These are phyloP conservation scores for Heliopora coerulea DNA, from an alignment of 92 coral and sea anemone species.

Conservation along the genomic window DNA sequence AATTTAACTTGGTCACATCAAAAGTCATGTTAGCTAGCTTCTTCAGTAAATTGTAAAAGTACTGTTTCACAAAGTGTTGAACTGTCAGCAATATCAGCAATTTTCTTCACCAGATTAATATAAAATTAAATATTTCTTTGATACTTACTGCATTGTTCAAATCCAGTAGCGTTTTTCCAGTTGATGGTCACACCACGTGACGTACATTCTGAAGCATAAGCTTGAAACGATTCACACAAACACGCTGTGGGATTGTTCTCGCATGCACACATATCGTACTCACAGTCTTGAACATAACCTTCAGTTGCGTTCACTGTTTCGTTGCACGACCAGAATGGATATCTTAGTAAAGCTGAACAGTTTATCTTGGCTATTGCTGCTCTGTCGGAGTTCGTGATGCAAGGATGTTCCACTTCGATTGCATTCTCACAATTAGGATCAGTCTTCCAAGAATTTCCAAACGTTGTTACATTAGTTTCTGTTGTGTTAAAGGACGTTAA, in stretches of 20 bases:
- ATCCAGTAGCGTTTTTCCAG: background rate
- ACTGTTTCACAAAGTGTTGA: too few relatives aligned
- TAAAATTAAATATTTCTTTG: background rate
- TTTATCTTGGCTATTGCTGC: constrained; percentile 1
- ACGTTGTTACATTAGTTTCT: background rate
- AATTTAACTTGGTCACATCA: too few relatives aligned
- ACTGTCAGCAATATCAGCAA: too few relatives aligned
- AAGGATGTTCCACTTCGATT: background rate
- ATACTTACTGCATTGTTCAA: constrained; percentile 7
- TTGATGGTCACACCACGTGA: background rate
- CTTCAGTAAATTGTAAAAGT: too few relatives aligned
- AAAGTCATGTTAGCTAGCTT: too few relatives aligned
- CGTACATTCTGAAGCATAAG: background rate
- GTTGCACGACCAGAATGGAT: constrained; percentile 8
- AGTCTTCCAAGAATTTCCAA: constrained; percentile 38
- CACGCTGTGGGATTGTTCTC: background rate
- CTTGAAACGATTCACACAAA: constrained; percentile 5
- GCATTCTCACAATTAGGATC: constrained; percentile 31
- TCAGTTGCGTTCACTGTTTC: constrained; percentile 19
- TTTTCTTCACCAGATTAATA: too few relatives aligned
- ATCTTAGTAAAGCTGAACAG: constrained; percentile 14
- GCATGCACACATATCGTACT: constrained; percentile 26
- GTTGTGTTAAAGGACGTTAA: background rate
- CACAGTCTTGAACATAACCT: background rate
- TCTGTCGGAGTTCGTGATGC: constrained; percentile 3